Evolutionary conservation across 2,113 vertebrate genomes (phyloP), one percentile per base, ranked within the genome.

Genomic region (Gorsachius goisagi): DNA sequence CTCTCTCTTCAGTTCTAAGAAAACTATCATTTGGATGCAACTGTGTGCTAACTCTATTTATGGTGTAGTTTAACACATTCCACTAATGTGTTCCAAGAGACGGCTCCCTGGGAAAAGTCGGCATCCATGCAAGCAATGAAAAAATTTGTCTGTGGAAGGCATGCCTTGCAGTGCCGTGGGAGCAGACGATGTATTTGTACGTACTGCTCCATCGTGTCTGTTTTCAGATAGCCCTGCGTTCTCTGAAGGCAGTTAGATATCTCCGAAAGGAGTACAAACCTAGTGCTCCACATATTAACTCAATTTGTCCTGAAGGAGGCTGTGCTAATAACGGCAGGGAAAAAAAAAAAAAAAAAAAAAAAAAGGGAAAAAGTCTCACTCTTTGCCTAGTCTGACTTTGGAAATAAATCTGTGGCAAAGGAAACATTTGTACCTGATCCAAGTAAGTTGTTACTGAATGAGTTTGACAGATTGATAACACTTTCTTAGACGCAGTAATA

Each of bases 401-500:
- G 77, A 83, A 68, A 72, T 83, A 84, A 80, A 88, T 92, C 79
- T 81, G 49, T 33, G 53, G 66, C 35, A 93, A 44, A 81, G 56
- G 44, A 92, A 88, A 83, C 35, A 76, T 85, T 87, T 86, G 53
- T 79, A 91, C 18, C 52, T 62, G 35, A 75, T 68, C 64, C 62
- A 89, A 95, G 41, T n/a, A 84, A 63, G 45, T 44, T 89, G 62
- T 80, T 89, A 80, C 45, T 93, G 81, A 94, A 67, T 66, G 66
- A 90, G 33, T 84, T 52, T 90, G 94, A 89, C 88, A 95, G 82
- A 82, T 82, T 95, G 79, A 77, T 90, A 80, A 87, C 50, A 56
- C 44, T 73, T 91, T 55, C 49, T 93, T 55, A 95, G 88, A 94
- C 15, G 17, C 66, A 47, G 45, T 88, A 92, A 93, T 83, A 95